phyloP scores from a whole-genome alignment of 1,140 invertebrate species.

The Trachymyrmex cornetzi region DNA sequence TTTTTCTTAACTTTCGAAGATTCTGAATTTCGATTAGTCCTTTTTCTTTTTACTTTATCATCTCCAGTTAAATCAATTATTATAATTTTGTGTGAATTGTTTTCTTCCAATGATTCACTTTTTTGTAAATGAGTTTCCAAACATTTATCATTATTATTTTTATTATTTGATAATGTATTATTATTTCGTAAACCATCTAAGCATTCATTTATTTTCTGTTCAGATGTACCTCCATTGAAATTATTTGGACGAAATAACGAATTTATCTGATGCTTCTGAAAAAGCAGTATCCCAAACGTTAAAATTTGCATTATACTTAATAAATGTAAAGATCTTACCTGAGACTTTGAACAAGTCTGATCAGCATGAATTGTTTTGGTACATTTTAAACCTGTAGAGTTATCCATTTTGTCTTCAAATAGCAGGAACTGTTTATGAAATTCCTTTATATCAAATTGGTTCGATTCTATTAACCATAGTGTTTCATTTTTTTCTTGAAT shows the following conservation, averaged over 20 bases:
- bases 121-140: neutral
- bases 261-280: constrained; percentile 25
- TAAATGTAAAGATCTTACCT: constrained; percentile 48
- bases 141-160: constrained; percentile 18
- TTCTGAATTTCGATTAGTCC: constrained; percentile 64
- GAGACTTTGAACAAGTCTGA: constrained; percentile 29
- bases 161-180: neutral
- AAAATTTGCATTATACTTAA: constrained; percentile 21
- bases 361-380: constrained; percentile 13
- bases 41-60: constrained; percentile 71
- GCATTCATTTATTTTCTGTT: constrained; percentile 34
- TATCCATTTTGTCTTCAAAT: constrained; percentile 73
- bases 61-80: constrained; percentile 81
- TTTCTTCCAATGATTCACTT: constrained; percentile 31
- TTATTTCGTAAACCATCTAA: neutral
- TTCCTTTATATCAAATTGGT: constrained; percentile 75
- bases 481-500: constrained; percentile 75
- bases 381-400: constrained; percentile 32
- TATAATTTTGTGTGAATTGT: constrained; percentile 71
- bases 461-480: constrained; percentile 77
- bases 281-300: neutral
- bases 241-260: constrained; percentile 6
- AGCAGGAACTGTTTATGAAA: constrained; percentile 76
- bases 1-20: constrained; percentile 73
- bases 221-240: neutral